phyloP scores from a whole-genome alignment of 2,113 vertebrate species.

The Carlito syrichta region DNA sequence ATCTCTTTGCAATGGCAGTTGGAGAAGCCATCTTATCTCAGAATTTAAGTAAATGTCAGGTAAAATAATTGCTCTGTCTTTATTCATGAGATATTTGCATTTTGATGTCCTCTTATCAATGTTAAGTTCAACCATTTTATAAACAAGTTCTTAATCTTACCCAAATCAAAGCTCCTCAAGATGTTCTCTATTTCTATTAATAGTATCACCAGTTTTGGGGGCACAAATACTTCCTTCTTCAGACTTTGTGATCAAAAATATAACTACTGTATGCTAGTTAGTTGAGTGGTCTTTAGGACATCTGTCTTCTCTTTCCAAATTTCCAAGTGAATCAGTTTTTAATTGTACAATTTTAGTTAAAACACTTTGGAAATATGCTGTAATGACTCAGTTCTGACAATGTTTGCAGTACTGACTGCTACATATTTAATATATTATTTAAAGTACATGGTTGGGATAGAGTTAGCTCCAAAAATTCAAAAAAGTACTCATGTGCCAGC shows the following conservation, averaged over 20 bases:
- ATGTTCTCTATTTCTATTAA: neutral
- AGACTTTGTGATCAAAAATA: neutral
- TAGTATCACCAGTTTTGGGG: neutral
- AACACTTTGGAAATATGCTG: neutral
- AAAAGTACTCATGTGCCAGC: neutral
- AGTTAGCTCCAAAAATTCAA: neutral
- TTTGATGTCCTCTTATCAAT: neutral
- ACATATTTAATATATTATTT: neutral
- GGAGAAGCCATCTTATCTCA: neutral
- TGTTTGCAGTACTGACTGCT: neutral
- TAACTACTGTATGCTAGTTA: neutral
- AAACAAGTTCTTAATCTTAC: conserved; percentile 1
- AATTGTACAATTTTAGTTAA: neutral
- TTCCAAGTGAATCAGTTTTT: neutral
- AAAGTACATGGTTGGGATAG: neutral
- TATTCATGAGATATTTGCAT: neutral
- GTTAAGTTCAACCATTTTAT: neutral
- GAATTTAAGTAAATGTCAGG: neutral
- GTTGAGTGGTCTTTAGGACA: neutral
- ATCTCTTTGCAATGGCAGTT: neutral
- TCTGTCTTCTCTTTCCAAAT: neutral
- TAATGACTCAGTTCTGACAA: neutral
- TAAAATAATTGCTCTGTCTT: neutral
- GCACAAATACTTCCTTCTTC: conserved; percentile 2
- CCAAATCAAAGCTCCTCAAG: neutral